A percentile compares a stretch with the other conserved stretches of the same genome.
Conservation (phyloP, 1,140 invertebrate genomes). For the Cotesia typhae region DNA sequence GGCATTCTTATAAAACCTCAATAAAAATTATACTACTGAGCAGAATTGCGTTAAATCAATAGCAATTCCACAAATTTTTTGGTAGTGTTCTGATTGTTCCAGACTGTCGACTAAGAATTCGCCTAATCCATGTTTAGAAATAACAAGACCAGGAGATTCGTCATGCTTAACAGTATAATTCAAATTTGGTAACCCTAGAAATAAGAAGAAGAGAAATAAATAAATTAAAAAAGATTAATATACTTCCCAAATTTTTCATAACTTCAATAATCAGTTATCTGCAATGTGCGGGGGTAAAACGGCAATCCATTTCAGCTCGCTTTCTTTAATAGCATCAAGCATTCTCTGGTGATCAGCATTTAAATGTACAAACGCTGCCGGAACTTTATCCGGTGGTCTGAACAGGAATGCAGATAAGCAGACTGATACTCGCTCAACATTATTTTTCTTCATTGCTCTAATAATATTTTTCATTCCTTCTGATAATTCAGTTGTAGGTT, state of each 20-base stretch:
- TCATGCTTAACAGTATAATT: constrained; percentile 70
- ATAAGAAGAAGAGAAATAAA: not conserved
- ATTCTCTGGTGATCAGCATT: constrained; percentile 83
- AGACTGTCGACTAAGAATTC: constrained; percentile 79
- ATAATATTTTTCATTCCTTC: constrained; percentile 83
- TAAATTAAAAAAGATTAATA: not conserved
- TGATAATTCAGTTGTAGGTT: constrained; percentile 81
- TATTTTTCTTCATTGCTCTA: constrained; percentile 76
- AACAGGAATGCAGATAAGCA: constrained; percentile 87
- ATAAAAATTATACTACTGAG: no score
- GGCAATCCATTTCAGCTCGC: constrained; percentile 78
- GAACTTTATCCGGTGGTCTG: constrained; percentile 75
- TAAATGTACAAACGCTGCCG: constrained; percentile 74
- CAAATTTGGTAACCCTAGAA: constrained; percentile 55
- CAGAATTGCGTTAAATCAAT: constrained; percentile 20
- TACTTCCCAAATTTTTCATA: no score
- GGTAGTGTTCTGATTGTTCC: constrained; percentile 73
- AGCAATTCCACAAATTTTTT: constrained; percentile 74
- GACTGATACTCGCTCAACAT: constrained; percentile 75
- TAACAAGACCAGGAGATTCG: constrained; percentile 71
- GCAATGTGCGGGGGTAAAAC: constrained; percentile 84
- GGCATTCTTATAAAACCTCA: no score
- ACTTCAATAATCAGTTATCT: constrained; percentile 57
- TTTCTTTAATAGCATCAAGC: constrained; percentile 74
- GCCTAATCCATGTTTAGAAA: constrained; percentile 80